Conservation (phyloP, 1,140 invertebrate species). For the Drosophila bifasciata region DNA sequence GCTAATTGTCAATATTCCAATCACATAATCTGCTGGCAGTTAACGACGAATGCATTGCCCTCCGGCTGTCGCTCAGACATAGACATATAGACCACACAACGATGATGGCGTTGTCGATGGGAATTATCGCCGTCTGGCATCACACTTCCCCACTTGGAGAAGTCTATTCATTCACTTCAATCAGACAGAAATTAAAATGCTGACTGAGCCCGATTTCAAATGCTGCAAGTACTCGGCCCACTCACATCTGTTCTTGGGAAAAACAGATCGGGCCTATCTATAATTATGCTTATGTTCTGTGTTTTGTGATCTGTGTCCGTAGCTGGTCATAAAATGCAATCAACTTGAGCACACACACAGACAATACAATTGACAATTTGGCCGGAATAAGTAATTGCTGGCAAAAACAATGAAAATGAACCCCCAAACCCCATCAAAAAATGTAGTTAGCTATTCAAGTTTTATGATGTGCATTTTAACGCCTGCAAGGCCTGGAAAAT, state of each 20-base stretch:
- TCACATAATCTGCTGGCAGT: constrained; percentile 71
- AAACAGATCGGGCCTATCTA: constrained; percentile 41
- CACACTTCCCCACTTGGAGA: constrained; percentile 34
- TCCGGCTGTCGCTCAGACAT: constrained; percentile 47
- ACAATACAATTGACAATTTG: constrained; percentile 35
- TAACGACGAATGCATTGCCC: constrained; percentile 39
- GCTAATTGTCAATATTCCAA: constrained; percentile 80
- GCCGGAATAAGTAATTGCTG: neutral
- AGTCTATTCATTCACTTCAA: constrained; percentile 61
- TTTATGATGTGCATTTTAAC: constrained; percentile 35
- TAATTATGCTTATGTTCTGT: constrained; percentile 29
- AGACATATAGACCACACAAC: constrained; percentile 60
- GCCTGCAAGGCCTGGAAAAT: constrained; percentile 36
- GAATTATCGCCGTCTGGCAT: constrained; percentile 71
- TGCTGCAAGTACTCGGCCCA: constrained; percentile 19
- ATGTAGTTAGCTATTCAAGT: constrained; percentile 30
- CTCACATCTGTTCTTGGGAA: constrained; percentile 55
- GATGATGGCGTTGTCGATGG: constrained; percentile 28
- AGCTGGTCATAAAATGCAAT: constrained; percentile 60
- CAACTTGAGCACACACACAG: constrained; percentile 27
- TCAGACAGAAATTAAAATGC: constrained; percentile 54
- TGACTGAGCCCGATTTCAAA: constrained; percentile 49
- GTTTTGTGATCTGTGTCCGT: neutral
- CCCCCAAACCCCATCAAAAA: constrained; percentile 10
- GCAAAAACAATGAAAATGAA: constrained; percentile 3